Percentiles rank a stretch among this genome's conserved stretches.
Evolutionary conservation across 2,797 vertebrate genomes (phyloP).

Genomic region (Champsocephalus gunnari): DNA sequence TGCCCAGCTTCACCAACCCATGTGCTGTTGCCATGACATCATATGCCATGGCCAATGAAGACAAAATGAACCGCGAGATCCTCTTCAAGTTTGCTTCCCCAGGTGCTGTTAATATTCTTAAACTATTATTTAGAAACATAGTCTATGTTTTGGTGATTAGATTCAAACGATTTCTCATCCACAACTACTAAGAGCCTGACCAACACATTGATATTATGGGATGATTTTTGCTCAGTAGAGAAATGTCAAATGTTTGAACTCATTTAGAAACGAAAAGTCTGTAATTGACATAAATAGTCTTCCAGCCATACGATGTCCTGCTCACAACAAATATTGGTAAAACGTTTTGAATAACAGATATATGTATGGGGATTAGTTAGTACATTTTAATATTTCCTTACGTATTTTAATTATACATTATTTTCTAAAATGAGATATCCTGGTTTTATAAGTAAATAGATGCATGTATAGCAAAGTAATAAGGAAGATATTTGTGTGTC

Average conservation of each 20-base stretch:
- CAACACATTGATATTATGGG: background rate
- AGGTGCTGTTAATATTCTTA: constrained; percentile 64
- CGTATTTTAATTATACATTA: background rate
- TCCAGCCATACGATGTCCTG: background rate
- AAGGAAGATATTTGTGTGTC: constrained; percentile 11
- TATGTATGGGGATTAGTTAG: background rate
- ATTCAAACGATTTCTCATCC: background rate
- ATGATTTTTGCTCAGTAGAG: background rate
- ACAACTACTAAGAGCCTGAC: background rate
- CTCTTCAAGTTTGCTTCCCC: constrained; percentile 71
- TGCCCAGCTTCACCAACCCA: constrained; percentile 79
- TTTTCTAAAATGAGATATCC: background rate
- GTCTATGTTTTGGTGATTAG: background rate
- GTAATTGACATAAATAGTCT: background rate
- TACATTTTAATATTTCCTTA: background rate
- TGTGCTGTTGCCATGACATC: constrained; percentile 89
- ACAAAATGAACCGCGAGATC: constrained; percentile 48
- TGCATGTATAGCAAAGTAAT: background rate
- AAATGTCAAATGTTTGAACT: background rate
- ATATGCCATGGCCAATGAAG: constrained; percentile 86
- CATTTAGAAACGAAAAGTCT: background rate
- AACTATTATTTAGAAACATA: background rate
- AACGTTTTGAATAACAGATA: background rate
- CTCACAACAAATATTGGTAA: background rate
- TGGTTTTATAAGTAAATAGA: background rate